Evolutionary conservation across 2,888 invertebrate species (phyloP).

Genomic region (Habroteleia sp.): DNA sequence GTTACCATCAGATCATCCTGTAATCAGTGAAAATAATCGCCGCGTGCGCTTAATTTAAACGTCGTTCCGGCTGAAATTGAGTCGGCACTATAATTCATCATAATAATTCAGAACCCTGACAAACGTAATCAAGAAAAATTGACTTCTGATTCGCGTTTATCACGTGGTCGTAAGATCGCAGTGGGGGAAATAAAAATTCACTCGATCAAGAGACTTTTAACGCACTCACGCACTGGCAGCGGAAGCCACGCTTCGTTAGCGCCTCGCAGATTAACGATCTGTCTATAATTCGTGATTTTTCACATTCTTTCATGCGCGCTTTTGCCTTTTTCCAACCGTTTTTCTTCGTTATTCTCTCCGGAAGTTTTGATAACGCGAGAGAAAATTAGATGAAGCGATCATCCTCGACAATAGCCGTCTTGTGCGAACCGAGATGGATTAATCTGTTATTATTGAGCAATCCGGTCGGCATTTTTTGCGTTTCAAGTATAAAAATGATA

Average conservation of each 20-base stretch:
- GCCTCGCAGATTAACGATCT: constrained; percentile 47
- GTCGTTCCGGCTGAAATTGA: background rate
- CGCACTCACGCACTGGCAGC: constrained; percentile 30
- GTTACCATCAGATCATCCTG: constrained; percentile 21
- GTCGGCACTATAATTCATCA: constrained; percentile 11
- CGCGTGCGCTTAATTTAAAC: constrained; percentile 19
- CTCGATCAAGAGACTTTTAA: constrained; percentile 29
- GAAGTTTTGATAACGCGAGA: constrained; percentile 40
- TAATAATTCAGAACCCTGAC: constrained; percentile 31
- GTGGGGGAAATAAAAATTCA: background rate
- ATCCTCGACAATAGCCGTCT: constrained; percentile 33
- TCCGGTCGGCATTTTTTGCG: background rate
- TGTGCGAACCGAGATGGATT: constrained; percentile 26
- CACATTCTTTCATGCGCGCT: constrained; percentile 4
- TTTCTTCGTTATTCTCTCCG: constrained; percentile 13
- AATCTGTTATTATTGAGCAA: constrained; percentile 27
- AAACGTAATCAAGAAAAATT: constrained; percentile 47
- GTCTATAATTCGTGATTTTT: constrained; percentile 39
- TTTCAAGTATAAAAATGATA: too few relatives aligned
- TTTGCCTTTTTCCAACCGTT: background rate
- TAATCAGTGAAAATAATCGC: constrained; percentile 38
- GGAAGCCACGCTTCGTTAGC: constrained; percentile 55
- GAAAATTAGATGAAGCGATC: constrained; percentile 50
- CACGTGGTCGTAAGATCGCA: constrained; percentile 4
- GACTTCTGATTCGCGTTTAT: constrained; percentile 33